Conservation (phyloP, 2,888 invertebrate genomes). For the Pelosia muscerda region DNA sequence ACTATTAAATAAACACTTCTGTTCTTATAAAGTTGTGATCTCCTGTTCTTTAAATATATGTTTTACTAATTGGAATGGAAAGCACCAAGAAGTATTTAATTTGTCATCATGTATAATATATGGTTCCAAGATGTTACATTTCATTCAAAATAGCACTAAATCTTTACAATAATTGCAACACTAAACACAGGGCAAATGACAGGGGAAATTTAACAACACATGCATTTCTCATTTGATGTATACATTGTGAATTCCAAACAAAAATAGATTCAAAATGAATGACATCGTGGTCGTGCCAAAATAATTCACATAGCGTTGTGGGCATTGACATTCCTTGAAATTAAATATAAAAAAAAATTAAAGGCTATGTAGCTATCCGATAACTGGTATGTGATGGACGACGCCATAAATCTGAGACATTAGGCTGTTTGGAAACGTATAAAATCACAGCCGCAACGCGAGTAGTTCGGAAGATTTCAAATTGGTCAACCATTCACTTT, state of each 20-base stretch:
- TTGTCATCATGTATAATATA: background rate
- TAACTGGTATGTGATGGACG: background rate
- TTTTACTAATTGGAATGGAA: background rate
- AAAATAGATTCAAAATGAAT: slow-evolving; percentile 83
- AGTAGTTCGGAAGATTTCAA: background rate
- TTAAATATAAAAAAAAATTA: slow-evolving; percentile 36
- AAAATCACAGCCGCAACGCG: too few species aligned
- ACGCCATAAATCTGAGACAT: slow-evolving; percentile 1
- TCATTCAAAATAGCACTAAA: slow-evolving; percentile 21
- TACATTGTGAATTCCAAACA: slow-evolving; percentile 70
- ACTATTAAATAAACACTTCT: background rate
- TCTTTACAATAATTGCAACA: slow-evolving; percentile 26
- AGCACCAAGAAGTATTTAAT: background rate
- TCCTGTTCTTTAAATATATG: background rate
- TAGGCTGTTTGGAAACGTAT: background rate
- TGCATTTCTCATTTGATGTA: slow-evolving; percentile 64
- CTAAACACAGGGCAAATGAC: slow-evolving; percentile 29
- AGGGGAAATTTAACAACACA: slow-evolving; percentile 46
- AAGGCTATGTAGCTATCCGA: slow-evolving; percentile 12
- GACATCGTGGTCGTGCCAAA: slow-evolving; percentile 81
- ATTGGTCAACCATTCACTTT: too few species aligned
- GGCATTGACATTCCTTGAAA: slow-evolving; percentile 75
- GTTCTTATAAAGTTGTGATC: background rate
- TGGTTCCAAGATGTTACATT: background rate
- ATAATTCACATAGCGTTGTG: slow-evolving; percentile 80